Percentiles rank a stretch among this genome's conserved stretches.
phyloP scores from a whole-genome alignment of 2,797 vertebrate genomes.

The Syngnathus acus region DNA sequence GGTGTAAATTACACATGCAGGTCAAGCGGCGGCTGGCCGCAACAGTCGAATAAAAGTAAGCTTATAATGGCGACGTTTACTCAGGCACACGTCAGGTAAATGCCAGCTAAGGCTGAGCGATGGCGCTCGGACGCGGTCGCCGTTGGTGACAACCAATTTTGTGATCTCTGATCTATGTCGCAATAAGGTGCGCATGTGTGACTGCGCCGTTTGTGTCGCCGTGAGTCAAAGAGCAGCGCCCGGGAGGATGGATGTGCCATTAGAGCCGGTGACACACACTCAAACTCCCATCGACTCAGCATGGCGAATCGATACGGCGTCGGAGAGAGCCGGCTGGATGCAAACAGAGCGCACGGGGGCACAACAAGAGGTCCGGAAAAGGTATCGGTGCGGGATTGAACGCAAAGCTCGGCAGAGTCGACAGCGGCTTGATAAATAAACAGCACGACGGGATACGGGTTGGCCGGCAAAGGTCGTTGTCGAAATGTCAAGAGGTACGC shows the following conservation, averaged over 20 bases:
- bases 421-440: conserved; percentile 38
- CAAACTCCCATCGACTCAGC: conserved; percentile 66
- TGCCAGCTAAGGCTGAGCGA: conserved; percentile 33
- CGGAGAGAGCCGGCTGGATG: conserved; percentile 48
- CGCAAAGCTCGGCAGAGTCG: conserved; percentile 9
- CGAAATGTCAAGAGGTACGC: conserved; percentile 52
- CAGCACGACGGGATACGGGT: conserved; percentile 16
- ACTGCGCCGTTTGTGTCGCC: conserved; percentile 3
- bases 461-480: conserved; percentile 38
- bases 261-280: conserved; percentile 63
- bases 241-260: conserved; percentile 64
- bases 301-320: conserved; percentile 68
- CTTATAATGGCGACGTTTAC: conserved; percentile 42
- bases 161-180: conserved; percentile 7
- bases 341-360: conserved; percentile 31
- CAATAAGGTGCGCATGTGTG: conserved; percentile 6
- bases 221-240: conserved; percentile 30
- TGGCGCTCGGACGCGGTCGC: conserved; percentile 17
- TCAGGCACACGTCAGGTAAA: conserved; percentile 26
- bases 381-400: conserved; percentile 12
- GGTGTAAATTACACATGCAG: neutral
- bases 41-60: conserved; percentile 22
- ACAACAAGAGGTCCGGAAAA: conserved; percentile 16
- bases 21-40: neutral
- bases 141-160: conserved; percentile 16